Base-by-base conservation (phyloP, 2,113 vertebrate genomes). In the Lichenostomus cassidix region DNA sequence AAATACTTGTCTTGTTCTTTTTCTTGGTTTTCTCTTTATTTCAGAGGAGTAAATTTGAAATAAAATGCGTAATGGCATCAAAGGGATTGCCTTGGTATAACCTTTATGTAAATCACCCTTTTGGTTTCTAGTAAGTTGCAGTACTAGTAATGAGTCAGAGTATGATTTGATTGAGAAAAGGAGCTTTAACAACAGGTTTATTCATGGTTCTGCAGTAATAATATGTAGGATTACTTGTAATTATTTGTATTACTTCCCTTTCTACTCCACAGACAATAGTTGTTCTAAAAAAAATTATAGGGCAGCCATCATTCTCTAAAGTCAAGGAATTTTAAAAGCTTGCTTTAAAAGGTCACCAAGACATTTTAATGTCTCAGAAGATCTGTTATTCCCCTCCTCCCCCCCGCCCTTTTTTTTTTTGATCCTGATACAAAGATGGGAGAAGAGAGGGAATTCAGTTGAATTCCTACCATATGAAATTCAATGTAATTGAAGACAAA, bases 81-180 rank as follows among this genome's bases (percentile, higher is more conserved):
- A 90, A 95, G 49, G 69, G 22, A 52, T 86, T 95, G 59, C 70
- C 49, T 75, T 87, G 50, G 50, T 90, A 84, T 63, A 78, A 85
- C 25, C 62, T 89, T 63, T 90, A 58, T 63, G 58, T 68, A 60
- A 83, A 77, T 52, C 56, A 92, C 53, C 8, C 33, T 79, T 97
- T 95, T 63, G 90, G 22, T 92, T 96, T 91, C 84, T 79, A 89
- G 28, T 65, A 96, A 91, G 69, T 96, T 96, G 84, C 1, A 11
- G 52, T 84, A 93, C 85, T 70, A 87, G 41, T 71, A 94, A 53
- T 44, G 23, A 91, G 37, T 78, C 79, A 64, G 59, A 90, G 39
- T 74, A 65, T 92, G 33, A 91, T 71, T 84, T 96, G 41, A 62
- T 63, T 87, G 59, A 69, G 92, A 94, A 92, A 75, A 7, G 29